Evolutionary conservation across 2,888 invertebrate genomes (phyloP).

Genomic region (Caenorhabditis zanzibari): DNA sequence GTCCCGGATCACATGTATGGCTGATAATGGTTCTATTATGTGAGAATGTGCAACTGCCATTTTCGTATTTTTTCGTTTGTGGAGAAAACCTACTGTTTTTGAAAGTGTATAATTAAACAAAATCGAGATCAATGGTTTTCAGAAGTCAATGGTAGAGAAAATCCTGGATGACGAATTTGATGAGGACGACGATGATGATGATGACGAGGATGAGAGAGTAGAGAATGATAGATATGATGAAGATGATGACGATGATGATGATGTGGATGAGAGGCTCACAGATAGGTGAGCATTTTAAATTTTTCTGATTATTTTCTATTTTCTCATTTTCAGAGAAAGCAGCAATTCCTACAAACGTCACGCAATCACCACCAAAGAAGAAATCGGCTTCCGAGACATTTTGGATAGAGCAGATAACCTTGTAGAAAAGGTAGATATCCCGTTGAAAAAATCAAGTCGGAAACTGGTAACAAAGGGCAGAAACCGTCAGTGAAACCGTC

Average conservation of each 20-base stretch:
- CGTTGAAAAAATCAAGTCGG: conserved; percentile 50
- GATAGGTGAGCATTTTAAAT: conserved; percentile 21
- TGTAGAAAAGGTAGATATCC: conserved; percentile 78
- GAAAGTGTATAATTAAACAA: too few species aligned
- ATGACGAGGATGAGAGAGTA: conserved; percentile 58
- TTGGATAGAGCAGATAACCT: conserved; percentile 79
- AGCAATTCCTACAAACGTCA: conserved; percentile 78
- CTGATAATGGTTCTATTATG: too few species aligned
- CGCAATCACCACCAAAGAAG: conserved; percentile 80
- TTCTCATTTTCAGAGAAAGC: conserved; percentile 53
- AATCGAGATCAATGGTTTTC: too few species aligned
- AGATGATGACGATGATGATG: conserved; percentile 61
- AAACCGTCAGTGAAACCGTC: conserved; percentile 2
- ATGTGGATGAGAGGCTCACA: conserved; percentile 32
- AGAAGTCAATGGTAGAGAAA: conserved; percentile 36
- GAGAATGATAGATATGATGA: conserved; percentile 39
- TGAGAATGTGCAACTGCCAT: too few species aligned
- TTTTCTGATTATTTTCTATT: too few species aligned
- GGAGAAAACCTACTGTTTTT: too few species aligned
- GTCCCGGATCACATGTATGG: too few species aligned
- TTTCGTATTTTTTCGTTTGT: conserved; percentile 12
- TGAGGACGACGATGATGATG: conserved; percentile 68
- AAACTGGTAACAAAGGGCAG: conserved; percentile 64
- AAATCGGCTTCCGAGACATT: conserved; percentile 75
- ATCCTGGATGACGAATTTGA: conserved; percentile 52